These are phyloP conservation scores for Sinohyriopsis cumingii DNA, from an alignment of 2,888 invertebrate species.

Conservation along the genomic window DNA sequence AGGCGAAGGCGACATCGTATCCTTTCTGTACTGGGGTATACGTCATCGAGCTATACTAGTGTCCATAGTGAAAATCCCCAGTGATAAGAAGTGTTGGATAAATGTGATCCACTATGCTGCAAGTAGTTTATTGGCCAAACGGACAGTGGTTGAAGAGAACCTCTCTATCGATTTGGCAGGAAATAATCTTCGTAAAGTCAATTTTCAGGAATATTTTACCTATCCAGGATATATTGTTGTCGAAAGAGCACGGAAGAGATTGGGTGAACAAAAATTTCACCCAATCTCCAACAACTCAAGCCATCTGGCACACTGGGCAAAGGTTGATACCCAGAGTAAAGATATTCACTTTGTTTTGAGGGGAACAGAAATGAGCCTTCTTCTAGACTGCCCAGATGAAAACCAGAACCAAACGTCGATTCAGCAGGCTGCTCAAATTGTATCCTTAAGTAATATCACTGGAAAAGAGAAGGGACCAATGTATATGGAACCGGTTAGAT, in stretches of 20 bases:
- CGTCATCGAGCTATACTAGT: conserved; percentile 17
- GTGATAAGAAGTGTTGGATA: not conserved
- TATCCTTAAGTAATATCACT: too few relatives aligned
- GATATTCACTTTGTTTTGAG: not conserved
- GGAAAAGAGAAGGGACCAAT: too few relatives aligned
- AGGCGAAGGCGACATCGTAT: conserved; percentile 13
- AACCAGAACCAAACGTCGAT: not conserved
- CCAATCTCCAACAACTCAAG: conserved; percentile 13
- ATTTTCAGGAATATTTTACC: conserved; percentile 9
- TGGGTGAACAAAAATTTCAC: conserved; percentile 16
- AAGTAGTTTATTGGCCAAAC: conserved; percentile 2
- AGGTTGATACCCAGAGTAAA: conserved; percentile 17
- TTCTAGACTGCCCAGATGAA: not conserved
- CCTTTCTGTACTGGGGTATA: conserved; percentile 17
- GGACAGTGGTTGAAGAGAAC: conserved; percentile 13
- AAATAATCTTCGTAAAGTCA: conserved; percentile 6
- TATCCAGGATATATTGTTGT: conserved; percentile 10
- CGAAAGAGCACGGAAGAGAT: conserved; percentile 8
- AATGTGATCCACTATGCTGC: conserved; percentile 20
- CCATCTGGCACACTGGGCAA: conserved; percentile 25
- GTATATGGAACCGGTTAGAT: conserved; percentile 2
- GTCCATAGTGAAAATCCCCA: not conserved
- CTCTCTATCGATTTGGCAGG: conserved; percentile 5
- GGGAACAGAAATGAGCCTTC: too few relatives aligned
- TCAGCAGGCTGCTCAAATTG: too few relatives aligned